Conservation (phyloP, 1,140 invertebrate genomes). For the Lasioglossum baleicum region DNA sequence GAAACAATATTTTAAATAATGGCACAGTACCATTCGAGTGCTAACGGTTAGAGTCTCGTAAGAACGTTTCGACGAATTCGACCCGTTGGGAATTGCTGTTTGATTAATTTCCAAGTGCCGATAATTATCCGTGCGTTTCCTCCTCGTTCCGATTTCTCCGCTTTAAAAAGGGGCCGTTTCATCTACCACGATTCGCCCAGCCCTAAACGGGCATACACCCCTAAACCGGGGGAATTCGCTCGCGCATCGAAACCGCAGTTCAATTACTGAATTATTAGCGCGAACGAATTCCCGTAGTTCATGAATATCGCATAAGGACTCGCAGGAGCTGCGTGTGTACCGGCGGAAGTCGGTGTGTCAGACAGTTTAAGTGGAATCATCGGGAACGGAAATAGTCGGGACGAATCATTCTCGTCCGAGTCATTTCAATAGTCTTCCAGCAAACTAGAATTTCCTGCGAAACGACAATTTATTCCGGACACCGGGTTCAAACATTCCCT, state of each 20-base stretch:
- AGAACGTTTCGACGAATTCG: too few relatives aligned
- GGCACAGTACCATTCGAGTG: too few relatives aligned
- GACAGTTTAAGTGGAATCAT: background rate
- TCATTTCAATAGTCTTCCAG: background rate
- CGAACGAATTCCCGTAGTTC: background rate
- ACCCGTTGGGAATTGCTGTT: too few relatives aligned
- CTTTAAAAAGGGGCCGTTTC: too few relatives aligned
- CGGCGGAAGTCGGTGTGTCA: background rate
- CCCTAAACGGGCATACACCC: too few relatives aligned
- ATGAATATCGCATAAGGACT: slow-evolving; percentile 6
- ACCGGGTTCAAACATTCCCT: background rate
- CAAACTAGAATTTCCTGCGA: background rate
- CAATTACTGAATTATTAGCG: background rate
- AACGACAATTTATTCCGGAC: background rate
- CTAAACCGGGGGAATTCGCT: too few relatives aligned
- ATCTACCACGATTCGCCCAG: too few relatives aligned
- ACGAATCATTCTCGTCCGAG: background rate
- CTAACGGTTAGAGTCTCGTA: too few relatives aligned
- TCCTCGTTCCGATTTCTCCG: too few relatives aligned
- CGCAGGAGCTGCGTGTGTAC: background rate
- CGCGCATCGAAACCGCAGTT: background rate
- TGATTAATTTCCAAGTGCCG: too few relatives aligned
- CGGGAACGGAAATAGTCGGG: background rate
- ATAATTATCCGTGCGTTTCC: too few relatives aligned
- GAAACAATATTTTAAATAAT: too few relatives aligned